phyloP scores from a whole-genome alignment of 1,140 invertebrate species.

The Cyrtorhinus lividipennis region DNA sequence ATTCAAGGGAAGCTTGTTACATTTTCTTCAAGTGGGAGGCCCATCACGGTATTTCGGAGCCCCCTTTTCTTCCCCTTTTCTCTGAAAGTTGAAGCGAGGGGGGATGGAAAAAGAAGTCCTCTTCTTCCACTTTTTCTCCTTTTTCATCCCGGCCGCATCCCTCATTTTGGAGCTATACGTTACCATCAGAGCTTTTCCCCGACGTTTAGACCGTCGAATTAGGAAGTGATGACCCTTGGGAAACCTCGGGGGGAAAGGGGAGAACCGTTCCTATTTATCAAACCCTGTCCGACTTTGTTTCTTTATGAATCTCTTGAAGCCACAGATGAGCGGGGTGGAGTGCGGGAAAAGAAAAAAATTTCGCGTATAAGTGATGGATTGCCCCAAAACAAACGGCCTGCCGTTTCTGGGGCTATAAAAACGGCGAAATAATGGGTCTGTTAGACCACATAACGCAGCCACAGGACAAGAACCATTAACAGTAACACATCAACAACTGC shows the following conservation, averaged over 20 bases:
- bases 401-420: background rate
- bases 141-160: conserved; percentile 1
- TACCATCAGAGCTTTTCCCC: background rate
- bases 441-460: no score
- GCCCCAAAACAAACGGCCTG: background rate
- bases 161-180: conserved; percentile 5
- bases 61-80: background rate
- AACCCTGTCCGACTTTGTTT: conserved; percentile 7
- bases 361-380: conserved; percentile 1
- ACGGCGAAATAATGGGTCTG: no score
- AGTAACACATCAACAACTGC: no score
- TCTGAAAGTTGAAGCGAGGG: no score
- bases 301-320: background rate
- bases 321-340: background rate
- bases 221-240: conserved; percentile 4
- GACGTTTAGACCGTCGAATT: conserved; percentile 9
- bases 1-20: conserved; percentile 7
- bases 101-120: no score
- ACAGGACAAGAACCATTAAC: no score
- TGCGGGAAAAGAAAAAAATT: background rate
- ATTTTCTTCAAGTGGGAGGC: background rate
- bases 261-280: background rate
- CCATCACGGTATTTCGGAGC: background rate
- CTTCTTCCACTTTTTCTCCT: background rate
- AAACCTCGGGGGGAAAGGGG: background rate